These are phyloP conservation scores for Pinna nobilis DNA, from an alignment of 1,140 invertebrate species.

Conservation along the genomic window DNA sequence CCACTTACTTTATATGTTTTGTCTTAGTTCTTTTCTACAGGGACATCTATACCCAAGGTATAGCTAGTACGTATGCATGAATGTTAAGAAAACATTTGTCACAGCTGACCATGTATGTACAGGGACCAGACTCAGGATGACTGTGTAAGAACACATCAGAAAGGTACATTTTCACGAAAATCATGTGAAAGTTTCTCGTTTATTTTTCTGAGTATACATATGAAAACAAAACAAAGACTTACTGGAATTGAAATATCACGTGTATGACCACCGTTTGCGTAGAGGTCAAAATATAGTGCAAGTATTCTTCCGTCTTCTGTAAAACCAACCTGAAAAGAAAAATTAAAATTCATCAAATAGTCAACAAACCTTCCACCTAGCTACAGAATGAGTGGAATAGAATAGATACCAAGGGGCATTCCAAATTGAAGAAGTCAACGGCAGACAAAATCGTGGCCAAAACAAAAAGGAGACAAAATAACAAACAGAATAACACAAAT, in stretches of 20 bases:
- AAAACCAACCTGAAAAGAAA: conserved; percentile 1
- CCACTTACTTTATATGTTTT: no score
- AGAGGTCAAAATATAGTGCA: background rate
- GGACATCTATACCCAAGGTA: no score
- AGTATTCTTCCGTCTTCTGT: background rate
- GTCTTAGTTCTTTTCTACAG: no score
- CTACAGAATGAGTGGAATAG: background rate
- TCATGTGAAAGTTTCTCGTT: background rate
- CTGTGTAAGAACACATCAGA: background rate
- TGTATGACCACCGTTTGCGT: background rate
- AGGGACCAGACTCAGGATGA: background rate
- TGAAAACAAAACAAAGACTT: background rate
- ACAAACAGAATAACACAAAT: no score
- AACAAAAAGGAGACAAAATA: no score
- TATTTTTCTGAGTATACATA: background rate
- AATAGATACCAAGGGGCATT: no score
- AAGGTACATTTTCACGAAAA: background rate
- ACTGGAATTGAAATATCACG: background rate
- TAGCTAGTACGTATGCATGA: no score
- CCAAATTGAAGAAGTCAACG: background rate
- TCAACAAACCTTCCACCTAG: background rate
- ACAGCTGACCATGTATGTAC: background rate
- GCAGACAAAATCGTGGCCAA: no score
- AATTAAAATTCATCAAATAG: background rate
- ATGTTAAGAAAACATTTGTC: background rate